Conservation (phyloP, 2,113 vertebrate species). For the Eudorcas thomsonii region DNA sequence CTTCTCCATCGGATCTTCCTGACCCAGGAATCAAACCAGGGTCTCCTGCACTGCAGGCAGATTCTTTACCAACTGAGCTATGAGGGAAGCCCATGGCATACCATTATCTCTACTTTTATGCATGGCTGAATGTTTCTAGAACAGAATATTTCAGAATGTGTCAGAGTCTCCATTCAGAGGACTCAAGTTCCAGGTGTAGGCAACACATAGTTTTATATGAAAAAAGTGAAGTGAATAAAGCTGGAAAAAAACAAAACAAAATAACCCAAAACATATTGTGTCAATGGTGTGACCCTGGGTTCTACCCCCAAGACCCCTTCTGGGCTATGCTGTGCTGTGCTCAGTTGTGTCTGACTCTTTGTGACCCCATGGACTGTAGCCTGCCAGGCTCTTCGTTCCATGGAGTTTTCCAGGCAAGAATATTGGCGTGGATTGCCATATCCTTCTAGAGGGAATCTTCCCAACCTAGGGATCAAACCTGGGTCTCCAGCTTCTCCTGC, state of each 20-base stretch:
- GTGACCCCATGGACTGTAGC: background rate
- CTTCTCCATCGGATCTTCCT: too few species aligned
- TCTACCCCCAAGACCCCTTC: background rate
- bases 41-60: too few species aligned
- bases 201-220: background rate
- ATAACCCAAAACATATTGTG: background rate
- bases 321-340: background rate
- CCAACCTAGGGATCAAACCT: background rate
- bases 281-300: background rate
- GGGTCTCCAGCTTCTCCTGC: background rate
- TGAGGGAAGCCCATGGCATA: background rate
- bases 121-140: background rate
- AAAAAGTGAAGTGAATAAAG: background rate
- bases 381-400: background rate
- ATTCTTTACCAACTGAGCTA: too few species aligned
- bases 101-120: background rate
- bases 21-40: too few species aligned
- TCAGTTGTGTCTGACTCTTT: background rate
- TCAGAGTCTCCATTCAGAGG: background rate
- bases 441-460: background rate
- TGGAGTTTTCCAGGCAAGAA: background rate
- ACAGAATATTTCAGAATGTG: background rate
- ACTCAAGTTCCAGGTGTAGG: too few species aligned
- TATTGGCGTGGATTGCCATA: background rate
- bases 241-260: background rate